Conservation (phyloP, 2,888 invertebrate species). For the Macrophya alboannulata region DNA sequence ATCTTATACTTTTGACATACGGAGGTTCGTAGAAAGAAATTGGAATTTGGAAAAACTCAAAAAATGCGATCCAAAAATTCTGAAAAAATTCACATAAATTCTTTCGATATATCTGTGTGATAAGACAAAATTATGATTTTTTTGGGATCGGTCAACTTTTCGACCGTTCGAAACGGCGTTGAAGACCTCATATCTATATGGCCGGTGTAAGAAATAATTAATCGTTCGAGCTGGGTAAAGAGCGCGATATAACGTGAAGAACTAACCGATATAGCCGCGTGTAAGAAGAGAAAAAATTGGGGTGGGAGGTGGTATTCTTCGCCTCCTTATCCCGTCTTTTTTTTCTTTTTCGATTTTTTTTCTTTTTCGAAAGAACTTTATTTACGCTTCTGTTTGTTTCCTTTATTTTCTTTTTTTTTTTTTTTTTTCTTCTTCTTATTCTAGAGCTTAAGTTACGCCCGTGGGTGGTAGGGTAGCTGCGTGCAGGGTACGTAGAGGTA, state of each 20-base stretch:
- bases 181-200: no score
- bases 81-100: no score
- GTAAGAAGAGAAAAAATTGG: background rate
- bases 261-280: constrained; percentile 18
- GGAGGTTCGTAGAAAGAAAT: no score
- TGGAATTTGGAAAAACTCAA: no score
- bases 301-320: constrained; percentile 1
- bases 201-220: constrained; percentile 34
- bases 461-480: constrained; percentile 17
- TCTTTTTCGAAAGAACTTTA: constrained; percentile 10
- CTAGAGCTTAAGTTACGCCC: constrained; percentile 17
- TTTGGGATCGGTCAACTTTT: no score
- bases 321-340: background rate
- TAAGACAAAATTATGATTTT: no score
- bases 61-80: no score
- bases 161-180: no score
- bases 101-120: no score
- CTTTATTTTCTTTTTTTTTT: background rate
- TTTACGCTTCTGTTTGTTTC: constrained; percentile 1
- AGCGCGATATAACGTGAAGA: background rate
- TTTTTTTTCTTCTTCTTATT: background rate
- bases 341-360: background rate
- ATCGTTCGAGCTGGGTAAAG: background rate
- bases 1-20: no score
- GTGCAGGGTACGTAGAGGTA: constrained; percentile 6